These are phyloP conservation scores for Phrynocephalus guinanensis DNA, from an alignment of 2,797 vertebrate species.

Conservation along the genomic window DNA sequence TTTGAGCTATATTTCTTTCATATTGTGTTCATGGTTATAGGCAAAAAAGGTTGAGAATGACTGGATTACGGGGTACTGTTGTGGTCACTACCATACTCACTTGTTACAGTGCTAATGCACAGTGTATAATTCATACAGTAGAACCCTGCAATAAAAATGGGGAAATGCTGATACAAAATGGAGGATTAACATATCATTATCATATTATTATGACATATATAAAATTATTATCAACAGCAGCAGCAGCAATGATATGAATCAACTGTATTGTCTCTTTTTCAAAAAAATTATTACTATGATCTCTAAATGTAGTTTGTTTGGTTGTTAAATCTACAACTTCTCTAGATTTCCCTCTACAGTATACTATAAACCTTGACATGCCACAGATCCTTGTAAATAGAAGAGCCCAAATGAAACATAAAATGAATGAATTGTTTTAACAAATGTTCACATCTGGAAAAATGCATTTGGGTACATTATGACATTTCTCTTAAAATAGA, in stretches of 20 bases:
- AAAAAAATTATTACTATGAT: neutral
- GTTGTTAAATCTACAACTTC: neutral
- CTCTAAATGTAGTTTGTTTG: neutral
- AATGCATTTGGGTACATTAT: slow-evolving; percentile 67
- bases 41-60: too few relatives aligned
- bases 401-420: slow-evolving; percentile 70
- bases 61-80: too few relatives aligned
- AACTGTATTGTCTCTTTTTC: neutral
- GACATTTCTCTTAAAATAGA: slow-evolving; percentile 67
- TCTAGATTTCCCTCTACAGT: neutral
- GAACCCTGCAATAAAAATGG: neutral
- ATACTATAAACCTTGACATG: slow-evolving; percentile 40
- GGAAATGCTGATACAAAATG: neutral
- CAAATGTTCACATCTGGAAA: slow-evolving; percentile 65
- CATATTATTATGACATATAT: too few relatives aligned
- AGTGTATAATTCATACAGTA: slow-evolving; percentile 14
- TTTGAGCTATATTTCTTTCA: too few relatives aligned
- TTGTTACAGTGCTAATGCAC: slow-evolving; percentile 6
- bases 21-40: too few relatives aligned
- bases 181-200: neutral
- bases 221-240: too few relatives aligned
- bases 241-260: neutral
- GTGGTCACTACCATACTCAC: too few relatives aligned
- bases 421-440: slow-evolving; percentile 69
- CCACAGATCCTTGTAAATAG: slow-evolving; percentile 56